Evolutionary conservation across 1,140 invertebrate genomes (phyloP).

Genomic region (Drosophila subpulchrella): DNA sequence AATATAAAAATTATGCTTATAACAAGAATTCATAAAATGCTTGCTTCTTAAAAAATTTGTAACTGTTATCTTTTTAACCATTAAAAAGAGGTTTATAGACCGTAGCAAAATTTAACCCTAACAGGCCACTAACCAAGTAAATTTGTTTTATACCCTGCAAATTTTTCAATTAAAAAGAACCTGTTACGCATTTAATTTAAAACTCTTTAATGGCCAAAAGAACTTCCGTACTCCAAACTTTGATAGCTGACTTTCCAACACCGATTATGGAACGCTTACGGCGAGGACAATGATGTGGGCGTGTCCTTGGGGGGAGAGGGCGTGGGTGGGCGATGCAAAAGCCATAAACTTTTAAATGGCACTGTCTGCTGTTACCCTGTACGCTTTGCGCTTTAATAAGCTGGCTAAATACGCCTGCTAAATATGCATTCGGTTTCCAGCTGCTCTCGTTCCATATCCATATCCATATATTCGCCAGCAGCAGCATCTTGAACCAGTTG

Average conservation of each 20-base stretch:
- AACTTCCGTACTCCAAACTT: neutral
- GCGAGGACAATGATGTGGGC: conserved; percentile 27
- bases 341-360: conserved; percentile 68
- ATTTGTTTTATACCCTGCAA: too few relatives aligned
- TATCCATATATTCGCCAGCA: neutral
- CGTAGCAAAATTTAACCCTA: too few relatives aligned
- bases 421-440: conserved; percentile 70
- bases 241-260: conserved; percentile 12
- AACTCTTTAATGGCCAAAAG: neutral
- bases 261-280: conserved; percentile 7
- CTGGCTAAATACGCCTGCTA: conserved; percentile 60
- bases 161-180: neutral
- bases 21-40: too few relatives aligned
- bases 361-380: conserved; percentile 52
- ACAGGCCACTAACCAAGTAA: too few relatives aligned
- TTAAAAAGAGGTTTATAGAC: too few relatives aligned
- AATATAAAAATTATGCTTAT: too few relatives aligned
- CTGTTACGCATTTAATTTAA: too few relatives aligned
- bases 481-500: conserved; percentile 48
- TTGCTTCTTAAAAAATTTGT: too few relatives aligned
- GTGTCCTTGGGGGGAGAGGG: neutral
- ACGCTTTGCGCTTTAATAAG: conserved; percentile 63
- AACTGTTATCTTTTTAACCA: too few relatives aligned
- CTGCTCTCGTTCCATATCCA: conserved; percentile 38
- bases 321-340: conserved; percentile 39